Base-by-base conservation (phyloP, 2,797 vertebrate species). In the Phrynocephalus guinanensis region DNA sequence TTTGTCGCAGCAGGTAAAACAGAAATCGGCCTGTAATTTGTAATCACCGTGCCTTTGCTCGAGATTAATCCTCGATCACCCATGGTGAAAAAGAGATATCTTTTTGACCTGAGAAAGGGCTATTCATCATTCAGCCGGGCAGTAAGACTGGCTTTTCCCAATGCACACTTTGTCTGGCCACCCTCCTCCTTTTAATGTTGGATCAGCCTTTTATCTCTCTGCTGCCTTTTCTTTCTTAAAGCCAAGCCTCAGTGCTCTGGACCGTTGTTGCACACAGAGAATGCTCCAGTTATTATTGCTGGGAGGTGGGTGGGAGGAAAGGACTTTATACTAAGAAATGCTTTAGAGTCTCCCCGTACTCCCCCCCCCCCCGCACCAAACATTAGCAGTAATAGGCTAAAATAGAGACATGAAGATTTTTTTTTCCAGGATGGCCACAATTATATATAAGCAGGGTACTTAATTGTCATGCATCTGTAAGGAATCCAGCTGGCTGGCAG, bases 21-120 rank as follows among this genome's bases (percentile, higher is more conserved):
- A 94, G 90, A 94, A 95, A 94, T 94, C 70, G 91, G 90, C 89
- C 91, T 92, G 93, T 95, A 95, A 94, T 95, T 94, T 95, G 94
- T 95, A 95, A 95, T 95, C 91, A 92, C 94, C 93, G 88, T 90
- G 91, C 24, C 93, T 94, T 95, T 93, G 90, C 86, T 89, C 93
- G 83, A 94, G 93, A 94, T 95, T 95, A 95, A 90, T 93, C 92
- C 89, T 92, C 92, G 90, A 92, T 93, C 93, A 84, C 93, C 93
- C 82, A 93, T 84, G 79, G 93, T 89, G 94, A 94, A 91, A 88
- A 89, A 94, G 89, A 92, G 89, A 91, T 91, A 82, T 89, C 80
- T 94, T 85, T 44, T 91, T 92, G 91, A 85, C 92, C 88, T 92
- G 6, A 0, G 87, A 88, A 94, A 93, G 84, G 93, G 86, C 85